Evolutionary conservation across 1,140 invertebrate species (phyloP), one percentile per base, ranked within the genome.

Genomic region (Penaeus vannamei): DNA sequence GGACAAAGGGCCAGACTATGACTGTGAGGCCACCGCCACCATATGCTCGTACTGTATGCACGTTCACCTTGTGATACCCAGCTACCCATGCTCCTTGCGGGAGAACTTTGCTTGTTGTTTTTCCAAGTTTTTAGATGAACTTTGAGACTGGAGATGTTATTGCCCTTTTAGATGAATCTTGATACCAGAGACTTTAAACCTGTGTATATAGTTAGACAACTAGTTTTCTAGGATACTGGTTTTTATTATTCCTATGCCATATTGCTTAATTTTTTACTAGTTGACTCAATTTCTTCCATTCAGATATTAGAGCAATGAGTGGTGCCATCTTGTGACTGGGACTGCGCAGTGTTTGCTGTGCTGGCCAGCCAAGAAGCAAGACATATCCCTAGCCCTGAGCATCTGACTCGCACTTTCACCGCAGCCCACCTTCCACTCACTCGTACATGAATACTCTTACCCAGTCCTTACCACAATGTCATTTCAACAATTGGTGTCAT

Each of bases 151-250:
- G 84, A 90, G 84, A 85, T 90, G 88, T 90, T 85, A 85, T 85
- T 81, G 83, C 84, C 76, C 83, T 90, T 90, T 90, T 90, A 85
- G 84, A 85, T 85, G 77, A 90, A 90, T 85, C 88, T 85, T 90
- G 88, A 90, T 90, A 90, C 88, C 86, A 90, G 84, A 90, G 84
- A 90, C 76, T 81, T 90, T 90, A 85, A 90, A 85, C 84, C 84
- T 90, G 87, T 90, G 88, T 90, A 90, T 53, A 90, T 90, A 90
- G 88, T 85, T 90, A 90, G 88, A 90, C 86, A 85, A 90, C 84
- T 90, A 90, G 88, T 90, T 90, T 90, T 90, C 79, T 90, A 90
- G 88, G 84, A 86, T 90, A 90, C 88, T 90, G 88, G 86, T 90
- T 90, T 90, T 90, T 90, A 90, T 90, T 90, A 90, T 85, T 90